Conservation (phyloP, 2,113 vertebrate genomes). For the Chinchilla lanigera region DNA sequence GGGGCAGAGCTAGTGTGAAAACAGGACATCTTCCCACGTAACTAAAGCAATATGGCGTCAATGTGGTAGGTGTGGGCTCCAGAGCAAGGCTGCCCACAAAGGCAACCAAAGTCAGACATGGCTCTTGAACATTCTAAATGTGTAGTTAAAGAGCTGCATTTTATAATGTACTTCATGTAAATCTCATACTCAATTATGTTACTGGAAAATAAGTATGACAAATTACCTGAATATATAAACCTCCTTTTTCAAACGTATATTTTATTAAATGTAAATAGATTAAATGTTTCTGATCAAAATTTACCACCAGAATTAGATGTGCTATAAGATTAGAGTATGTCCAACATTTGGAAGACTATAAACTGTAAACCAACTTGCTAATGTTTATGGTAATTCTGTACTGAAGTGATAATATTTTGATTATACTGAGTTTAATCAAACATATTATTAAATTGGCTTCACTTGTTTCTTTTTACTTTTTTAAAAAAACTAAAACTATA, state of each 20-base stretch:
- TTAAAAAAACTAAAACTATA: background rate
- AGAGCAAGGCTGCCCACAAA: background rate
- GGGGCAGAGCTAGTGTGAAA: background rate
- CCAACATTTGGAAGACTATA: background rate
- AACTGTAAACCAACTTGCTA: background rate
- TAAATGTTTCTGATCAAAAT: conserved; percentile 35
- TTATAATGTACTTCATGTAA: conserved; percentile 25
- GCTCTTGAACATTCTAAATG: background rate
- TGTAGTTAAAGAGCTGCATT: background rate
- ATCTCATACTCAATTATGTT: background rate
- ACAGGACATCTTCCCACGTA: background rate
- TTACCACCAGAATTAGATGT: background rate
- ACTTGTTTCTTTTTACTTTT: background rate
- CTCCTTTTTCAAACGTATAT: background rate
- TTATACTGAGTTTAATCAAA: background rate
- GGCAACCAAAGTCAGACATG: background rate
- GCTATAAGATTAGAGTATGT: background rate
- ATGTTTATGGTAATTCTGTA: background rate
- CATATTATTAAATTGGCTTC: background rate
- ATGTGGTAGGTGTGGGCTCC: background rate
- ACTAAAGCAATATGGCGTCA: background rate
- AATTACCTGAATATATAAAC: background rate
- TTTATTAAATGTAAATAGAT: conserved; percentile 23
- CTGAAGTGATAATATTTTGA: background rate
- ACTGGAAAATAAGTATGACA: conserved; percentile 1